These are phyloP conservation scores for Euproctis similis DNA, from an alignment of 2,888 invertebrate species.

Conservation along the genomic window DNA sequence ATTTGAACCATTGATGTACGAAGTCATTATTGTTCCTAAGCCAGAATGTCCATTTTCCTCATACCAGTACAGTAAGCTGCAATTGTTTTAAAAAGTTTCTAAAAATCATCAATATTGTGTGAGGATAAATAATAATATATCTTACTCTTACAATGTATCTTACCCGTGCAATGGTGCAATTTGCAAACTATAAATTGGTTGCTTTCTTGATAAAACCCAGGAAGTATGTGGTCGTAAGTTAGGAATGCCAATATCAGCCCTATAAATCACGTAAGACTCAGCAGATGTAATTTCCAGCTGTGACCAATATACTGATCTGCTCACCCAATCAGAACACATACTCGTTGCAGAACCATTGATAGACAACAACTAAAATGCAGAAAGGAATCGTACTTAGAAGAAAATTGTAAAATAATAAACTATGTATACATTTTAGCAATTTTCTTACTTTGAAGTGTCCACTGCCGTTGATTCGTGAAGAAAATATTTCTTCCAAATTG, in stretches of 20 bases:
- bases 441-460: conserved; percentile 59
- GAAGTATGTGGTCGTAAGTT: conserved; percentile 70
- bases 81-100: neutral
- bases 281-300: conserved; percentile 74
- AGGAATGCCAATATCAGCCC: conserved; percentile 79
- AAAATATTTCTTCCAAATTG: conserved; percentile 81
- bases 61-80: conserved; percentile 84
- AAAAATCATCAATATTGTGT: conserved; percentile 10
- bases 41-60: conserved; percentile 78
- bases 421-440: no score
- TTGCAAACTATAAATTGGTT: conserved; percentile 80
- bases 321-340: conserved; percentile 91
- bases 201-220: conserved; percentile 72
- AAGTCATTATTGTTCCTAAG: conserved; percentile 78
- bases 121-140: neutral
- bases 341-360: conserved; percentile 73
- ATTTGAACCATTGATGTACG: conserved; percentile 74
- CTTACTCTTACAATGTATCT: no score
- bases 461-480: conserved; percentile 74
- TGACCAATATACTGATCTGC: conserved; percentile 88
- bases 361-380: conserved; percentile 44
- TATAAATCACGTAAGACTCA: conserved; percentile 75
- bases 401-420: no score
- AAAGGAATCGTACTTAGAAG: neutral
- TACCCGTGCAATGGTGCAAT: conserved; percentile 85